A percentile compares a stretch with the other conserved stretches of the same genome.
Conservation (phyloP, 2,888 invertebrate species). For the Glyphotaelius pellucidus region DNA sequence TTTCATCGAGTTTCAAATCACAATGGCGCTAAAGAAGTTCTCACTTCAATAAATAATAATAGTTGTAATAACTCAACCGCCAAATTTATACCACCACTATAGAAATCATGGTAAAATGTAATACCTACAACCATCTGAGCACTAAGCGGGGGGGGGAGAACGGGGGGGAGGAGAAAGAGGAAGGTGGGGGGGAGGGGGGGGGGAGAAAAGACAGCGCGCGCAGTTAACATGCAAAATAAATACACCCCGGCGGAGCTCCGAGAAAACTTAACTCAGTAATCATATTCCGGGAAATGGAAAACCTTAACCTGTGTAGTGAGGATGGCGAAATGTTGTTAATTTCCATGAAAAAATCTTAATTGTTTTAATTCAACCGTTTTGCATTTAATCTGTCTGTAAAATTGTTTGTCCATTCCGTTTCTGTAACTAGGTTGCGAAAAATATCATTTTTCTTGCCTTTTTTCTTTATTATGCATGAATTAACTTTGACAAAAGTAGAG, state of each 20-base stretch:
- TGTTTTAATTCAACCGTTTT: no score
- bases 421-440: no score
- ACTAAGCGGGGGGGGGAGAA: neutral
- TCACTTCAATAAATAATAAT: no score
- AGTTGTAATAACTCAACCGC: neutral
- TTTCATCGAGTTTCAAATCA: no score
- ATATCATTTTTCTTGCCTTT: no score
- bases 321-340: neutral
- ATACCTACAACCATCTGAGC: neutral
- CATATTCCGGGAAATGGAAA: slow-evolving; percentile 44
- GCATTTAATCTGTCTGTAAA: no score
- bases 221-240: slow-evolving; percentile 34
- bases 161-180: neutral
- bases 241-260: slow-evolving; percentile 13
- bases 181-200: neutral
- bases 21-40: no score
- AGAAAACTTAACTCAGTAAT: slow-evolving; percentile 32
- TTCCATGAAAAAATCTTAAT: neutral
- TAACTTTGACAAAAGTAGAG: no score
- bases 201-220: neutral
- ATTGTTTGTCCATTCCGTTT: no score
- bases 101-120: neutral
- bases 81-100: neutral
- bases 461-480: no score
- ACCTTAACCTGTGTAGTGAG: neutral